Evolutionary conservation across 64 coral and sea anemone species (phyloP), one percentile per base, ranked within the genome.

Genomic region (Actinia equina): DNA sequence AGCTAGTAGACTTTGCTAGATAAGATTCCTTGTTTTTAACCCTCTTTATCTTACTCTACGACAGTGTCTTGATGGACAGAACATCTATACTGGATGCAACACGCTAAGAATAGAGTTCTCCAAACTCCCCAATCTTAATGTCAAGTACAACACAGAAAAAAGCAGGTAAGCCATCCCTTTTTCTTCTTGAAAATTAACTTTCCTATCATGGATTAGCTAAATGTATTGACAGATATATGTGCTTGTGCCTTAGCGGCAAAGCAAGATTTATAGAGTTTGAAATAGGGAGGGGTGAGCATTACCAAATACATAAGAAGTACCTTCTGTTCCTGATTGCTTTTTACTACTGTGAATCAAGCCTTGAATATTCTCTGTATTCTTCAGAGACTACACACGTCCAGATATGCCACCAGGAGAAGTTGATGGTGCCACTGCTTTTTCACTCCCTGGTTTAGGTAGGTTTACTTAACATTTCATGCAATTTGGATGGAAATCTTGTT

Each of bases 121-220:
- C 17, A 99, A 99, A 71, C 89, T 95, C 27, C 80, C 84, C 53
- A 86, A 65, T 62, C 83, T 99, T 45, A 99, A 90, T 69, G 91
- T 99, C 44, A 99, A 95, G 84, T 99, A 93, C 91, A 99, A 99
- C 86, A 99, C 95, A 69, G 97, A 99, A 3, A 99, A 92, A 92
- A 95, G 90, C 93, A 99, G 94, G 97, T 99, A 81, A 85, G 70
- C 26, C 1, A 1, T 55, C 22, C 16, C 43, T 26, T 30, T 23
- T 41, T 20, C 25, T 17, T 88, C 80, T 67, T 89, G 56, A 82
- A 49, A 49, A 49, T 49, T 49, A 49, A 49, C n/a, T n/a, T n/a
- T n/a, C n/a, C n/a, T n/a, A n/a, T n/a, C n/a, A n/a, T n/a, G n/a
- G n/a, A n/a, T n/a, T n/a, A n/a, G n/a, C n/a, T n/a, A n/a, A n/a